Evolutionary conservation across 2,888 invertebrate genomes (phyloP).

Genomic region (Saturnia pavonia): DNA sequence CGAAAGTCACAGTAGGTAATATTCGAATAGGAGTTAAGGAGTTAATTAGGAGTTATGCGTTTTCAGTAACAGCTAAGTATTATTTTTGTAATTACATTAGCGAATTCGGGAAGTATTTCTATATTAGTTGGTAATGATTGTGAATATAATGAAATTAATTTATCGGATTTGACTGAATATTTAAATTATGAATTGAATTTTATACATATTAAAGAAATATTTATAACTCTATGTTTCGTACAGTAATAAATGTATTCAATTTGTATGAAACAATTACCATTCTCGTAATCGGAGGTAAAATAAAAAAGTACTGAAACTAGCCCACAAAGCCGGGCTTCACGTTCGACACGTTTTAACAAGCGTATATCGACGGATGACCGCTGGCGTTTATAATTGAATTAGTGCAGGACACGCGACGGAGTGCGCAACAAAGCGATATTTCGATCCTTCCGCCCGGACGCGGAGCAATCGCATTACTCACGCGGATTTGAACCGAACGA

Average conservation of each 20-base stretch:
- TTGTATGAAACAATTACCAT: neutral
- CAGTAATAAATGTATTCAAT: neutral
- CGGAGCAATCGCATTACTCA: slow-evolving; percentile 69
- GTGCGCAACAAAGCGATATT: slow-evolving; percentile 59
- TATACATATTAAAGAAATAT: no score
- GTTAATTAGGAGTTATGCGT: no score
- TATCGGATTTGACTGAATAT: no score
- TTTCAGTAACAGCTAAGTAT: no score
- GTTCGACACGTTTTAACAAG: slow-evolving; percentile 12
- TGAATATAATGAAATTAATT: no score
- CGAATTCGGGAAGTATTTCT: no score
- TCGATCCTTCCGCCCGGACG: slow-evolving; percentile 52
- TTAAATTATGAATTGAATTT: no score
- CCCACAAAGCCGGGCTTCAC: neutral
- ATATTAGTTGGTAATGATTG: no score
- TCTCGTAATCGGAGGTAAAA: neutral
- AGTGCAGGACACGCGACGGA: slow-evolving; percentile 59
- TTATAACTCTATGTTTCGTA: neutral
- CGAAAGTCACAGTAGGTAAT: no score
- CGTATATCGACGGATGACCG: slow-evolving; percentile 39
- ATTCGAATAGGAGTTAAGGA: no score
- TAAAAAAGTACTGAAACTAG: slow-evolving; percentile 2
- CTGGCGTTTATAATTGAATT: slow-evolving; percentile 64
- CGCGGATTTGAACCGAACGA: slow-evolving; percentile 64
- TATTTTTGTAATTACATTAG: no score